Conservation (phyloP, 2,797 vertebrate species). For the Ctenochaetus hawaiiensis region DNA sequence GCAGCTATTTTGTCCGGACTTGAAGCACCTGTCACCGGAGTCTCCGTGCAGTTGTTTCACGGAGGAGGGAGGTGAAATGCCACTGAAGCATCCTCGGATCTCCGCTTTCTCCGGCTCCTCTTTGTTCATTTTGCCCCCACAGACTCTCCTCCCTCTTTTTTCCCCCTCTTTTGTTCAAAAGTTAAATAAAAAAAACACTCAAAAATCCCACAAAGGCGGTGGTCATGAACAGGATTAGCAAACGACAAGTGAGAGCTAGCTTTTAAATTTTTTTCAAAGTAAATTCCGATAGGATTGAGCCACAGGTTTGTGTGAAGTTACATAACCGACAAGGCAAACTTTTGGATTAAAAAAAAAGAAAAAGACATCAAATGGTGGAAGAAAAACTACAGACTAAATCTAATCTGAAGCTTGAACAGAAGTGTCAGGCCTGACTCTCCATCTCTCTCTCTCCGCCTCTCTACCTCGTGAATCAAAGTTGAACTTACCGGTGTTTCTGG, state of each 20-base stretch:
- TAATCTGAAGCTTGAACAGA: accelerated
- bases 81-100: conserved; percentile 41
- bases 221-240: no score
- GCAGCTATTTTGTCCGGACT: conserved; percentile 6
- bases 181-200: background rate
- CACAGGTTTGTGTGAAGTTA: conserved; percentile 68
- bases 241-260: accelerated
- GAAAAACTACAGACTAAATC: accelerated
- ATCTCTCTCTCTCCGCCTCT: accelerated
- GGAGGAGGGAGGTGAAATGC: conserved; percentile 9
- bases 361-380: no score
- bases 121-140: conserved; percentile 80
- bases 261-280: accelerated
- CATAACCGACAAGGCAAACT: conserved; percentile 53
- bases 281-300: conserved; percentile 12
- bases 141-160: conserved; percentile 32
- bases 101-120: conserved; percentile 10
- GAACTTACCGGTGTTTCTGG: conserved; percentile 84
- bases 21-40: conserved; percentile 45
- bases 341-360: background rate
- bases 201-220: background rate
- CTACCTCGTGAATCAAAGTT: background rate
- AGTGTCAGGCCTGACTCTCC: accelerated
- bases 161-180: background rate
- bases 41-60: conserved; percentile 33